Base-by-base conservation (phyloP, 1,140 invertebrate genomes). In the Sminthurides bifidus region DNA sequence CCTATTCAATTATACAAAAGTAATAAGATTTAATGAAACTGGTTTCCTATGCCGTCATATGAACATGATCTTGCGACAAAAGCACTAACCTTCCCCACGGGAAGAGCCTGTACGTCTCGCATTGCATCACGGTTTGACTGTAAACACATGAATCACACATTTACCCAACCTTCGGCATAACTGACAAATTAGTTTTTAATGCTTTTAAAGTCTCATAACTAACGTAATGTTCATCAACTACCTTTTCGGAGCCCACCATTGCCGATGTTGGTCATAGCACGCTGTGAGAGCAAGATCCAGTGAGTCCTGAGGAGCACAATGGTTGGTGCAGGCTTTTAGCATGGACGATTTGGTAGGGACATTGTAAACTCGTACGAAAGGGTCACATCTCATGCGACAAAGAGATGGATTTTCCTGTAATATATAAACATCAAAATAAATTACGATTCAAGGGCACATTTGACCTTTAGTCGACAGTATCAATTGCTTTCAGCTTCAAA, bases 251-350 rank as follows among this genome's bases (percentile, higher is more conserved):
- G 43, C 58, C 49, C 51, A 54, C 41, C 38, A 58, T 44, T 64
- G 58, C 14, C 63, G 52, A 45, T 64, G 63, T 14, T 61, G 63
- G 27, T 64, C 59, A 38, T 61, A 64, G 43, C 63, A 64, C 31
- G 63, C 59, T n/a, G 51, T 40, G 0, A 64, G 30, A 26, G 62
- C 58, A 15, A 43, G 17, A 27, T 64, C 62, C 17, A 64, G 33
- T 3, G 52, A 35, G 24, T 54, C 57, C 6, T 38, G 27, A 19
- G 63, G 59, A 50, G 59, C 59, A 46, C 63, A 64, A 0, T 59
- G 59, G 23, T 64, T 59, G 4, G 52, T 51, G 40, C 59, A 61
- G n/a, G 46, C 52, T 29, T 64, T 64, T 1, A 60, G 37, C 19
- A 54, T 23, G 27, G 31, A 59, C 26, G 51, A 58, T 37, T 61